phyloP scores from a whole-genome alignment of 30 jellyfish, hydroid and myxozoan species.

The Chironex yamaguchii region DNA sequence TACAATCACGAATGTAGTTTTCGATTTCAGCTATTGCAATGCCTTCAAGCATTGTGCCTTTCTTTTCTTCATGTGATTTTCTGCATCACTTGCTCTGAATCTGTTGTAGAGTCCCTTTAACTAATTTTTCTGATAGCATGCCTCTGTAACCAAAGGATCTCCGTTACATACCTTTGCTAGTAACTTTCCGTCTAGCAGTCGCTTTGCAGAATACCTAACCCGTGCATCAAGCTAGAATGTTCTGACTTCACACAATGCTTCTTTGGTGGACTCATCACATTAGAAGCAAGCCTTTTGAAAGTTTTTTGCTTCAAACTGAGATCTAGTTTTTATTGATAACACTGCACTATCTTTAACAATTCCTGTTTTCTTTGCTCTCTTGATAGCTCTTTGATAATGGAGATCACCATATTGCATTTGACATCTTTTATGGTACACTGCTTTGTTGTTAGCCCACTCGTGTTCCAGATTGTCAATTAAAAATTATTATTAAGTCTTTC shows the following conservation, averaged over 20 bases:
- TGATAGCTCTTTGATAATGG: background rate
- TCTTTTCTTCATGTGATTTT: background rate
- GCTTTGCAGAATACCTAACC: background rate
- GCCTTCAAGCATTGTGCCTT: background rate
- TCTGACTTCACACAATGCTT: background rate
- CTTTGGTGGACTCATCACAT: background rate
- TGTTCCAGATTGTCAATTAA: background rate
- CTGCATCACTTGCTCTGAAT: background rate
- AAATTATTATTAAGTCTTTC: too few species aligned
- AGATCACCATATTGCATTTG: background rate
- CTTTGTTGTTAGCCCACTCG: background rate
- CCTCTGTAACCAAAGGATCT: background rate
- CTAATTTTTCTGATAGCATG: background rate
- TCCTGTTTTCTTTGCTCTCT: background rate
- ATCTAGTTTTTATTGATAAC: background rate
- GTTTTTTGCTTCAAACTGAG: background rate
- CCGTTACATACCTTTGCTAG: background rate
- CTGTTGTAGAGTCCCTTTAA: background rate
- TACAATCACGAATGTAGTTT: background rate
- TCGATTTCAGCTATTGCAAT: background rate
- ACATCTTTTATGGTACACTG: background rate
- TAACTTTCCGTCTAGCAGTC: background rate
- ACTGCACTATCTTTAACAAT: background rate
- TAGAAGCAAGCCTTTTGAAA: background rate
- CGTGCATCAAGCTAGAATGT: background rate